Base-by-base conservation (phyloP, 2,113 vertebrate species). In the Progne subis region DNA sequence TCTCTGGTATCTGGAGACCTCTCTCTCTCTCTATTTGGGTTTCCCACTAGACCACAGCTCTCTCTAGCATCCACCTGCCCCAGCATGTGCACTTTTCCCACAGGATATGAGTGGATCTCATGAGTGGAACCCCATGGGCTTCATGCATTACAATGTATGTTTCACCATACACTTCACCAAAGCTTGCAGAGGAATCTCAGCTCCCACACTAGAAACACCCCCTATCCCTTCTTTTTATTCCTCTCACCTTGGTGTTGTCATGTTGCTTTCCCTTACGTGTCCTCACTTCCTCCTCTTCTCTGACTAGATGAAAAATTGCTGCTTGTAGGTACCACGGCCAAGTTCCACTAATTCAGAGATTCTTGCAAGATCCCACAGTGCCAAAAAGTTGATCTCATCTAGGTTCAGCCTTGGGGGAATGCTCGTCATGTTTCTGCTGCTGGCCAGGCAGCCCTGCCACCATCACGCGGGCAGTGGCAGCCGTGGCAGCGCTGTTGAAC, bases 391-490 rank as follows among this genome's bases (percentile, higher is more conserved):
- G 37, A 34, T 44, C 49, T 53, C 2, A 1, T 64, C 31, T 14
- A 34, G 14, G 60, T 64, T 21, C 49, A 8, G 6, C 0, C 0
- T 6, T 2, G 2, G 18, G 14, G 24, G 53, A 11, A 21, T 0
- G 1, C 11, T 43, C 2, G 1, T 16, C 6, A 12, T 19, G 18
- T 26, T 74, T 46, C 23, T 0, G 0, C 28, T 39, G 44, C n/a
- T 0, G 1, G 6, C 21, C 57, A 32, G 44, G 5, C 9, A 6
- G 28, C 7, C 28, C 29, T 0, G 1, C 34, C 2, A 3, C 28
- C 34, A 20, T 26, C 16, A 7, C 3, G 0, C 1, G 2, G 16
- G 34, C 8, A 32, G 34, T 5, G 15, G 26, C 1, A 0, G 25
- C 43, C 0, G 3, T 7, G 8, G 1, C 18, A 29, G 14, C 5